Evolutionary conservation across 2,113 vertebrate genomes (phyloP).

Genomic region (Strix uralensis): DNA sequence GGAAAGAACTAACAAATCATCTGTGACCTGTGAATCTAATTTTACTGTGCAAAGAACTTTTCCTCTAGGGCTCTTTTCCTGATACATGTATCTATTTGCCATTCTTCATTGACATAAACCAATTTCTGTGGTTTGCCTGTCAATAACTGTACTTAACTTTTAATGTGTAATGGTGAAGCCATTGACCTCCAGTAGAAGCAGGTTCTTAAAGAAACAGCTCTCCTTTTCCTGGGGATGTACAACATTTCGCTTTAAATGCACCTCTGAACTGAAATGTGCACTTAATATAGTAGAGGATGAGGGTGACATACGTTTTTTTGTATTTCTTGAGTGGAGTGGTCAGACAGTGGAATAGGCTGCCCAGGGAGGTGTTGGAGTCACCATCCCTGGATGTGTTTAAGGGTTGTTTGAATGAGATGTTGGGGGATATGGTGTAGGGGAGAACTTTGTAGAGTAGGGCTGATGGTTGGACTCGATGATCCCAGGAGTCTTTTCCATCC

Average conservation of each 20-base stretch:
- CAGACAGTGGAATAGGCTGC: no score
- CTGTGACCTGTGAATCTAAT: conserved; percentile 28
- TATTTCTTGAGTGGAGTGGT: background rate
- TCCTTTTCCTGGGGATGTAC: background rate
- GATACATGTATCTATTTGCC: background rate
- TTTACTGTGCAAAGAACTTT: conserved; percentile 25
- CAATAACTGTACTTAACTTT: conserved; percentile 15
- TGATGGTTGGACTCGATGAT: no score
- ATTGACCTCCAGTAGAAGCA: background rate
- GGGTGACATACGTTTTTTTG: background rate
- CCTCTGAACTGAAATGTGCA: background rate
- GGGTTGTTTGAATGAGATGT: no score
- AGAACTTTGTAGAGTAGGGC: no score
- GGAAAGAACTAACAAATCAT: conserved; percentile 23
- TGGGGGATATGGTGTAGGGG: no score
- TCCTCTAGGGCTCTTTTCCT: background rate
- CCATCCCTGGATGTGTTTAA: no score
- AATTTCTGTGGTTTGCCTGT: background rate
- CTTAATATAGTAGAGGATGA: background rate
- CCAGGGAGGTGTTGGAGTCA: no score
- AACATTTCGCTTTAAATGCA: background rate
- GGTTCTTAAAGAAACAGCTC: background rate
- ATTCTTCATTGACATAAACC: conserved; percentile 13
- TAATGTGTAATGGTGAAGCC: background rate
- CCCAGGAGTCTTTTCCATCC: no score